phyloP scores from a whole-genome alignment of 1,140 invertebrate species.

The Drosophila willistoni region DNA sequence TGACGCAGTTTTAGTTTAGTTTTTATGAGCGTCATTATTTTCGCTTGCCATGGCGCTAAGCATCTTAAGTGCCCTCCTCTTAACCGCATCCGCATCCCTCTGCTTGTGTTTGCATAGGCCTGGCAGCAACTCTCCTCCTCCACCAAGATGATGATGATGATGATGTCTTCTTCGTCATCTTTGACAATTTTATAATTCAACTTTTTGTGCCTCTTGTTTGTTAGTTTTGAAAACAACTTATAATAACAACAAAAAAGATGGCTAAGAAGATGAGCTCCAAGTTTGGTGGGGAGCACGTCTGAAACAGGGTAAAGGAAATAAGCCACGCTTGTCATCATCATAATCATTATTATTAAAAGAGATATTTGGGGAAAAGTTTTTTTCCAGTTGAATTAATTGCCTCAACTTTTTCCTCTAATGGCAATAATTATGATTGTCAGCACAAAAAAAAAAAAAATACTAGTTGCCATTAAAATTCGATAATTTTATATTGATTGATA shows the following conservation, averaged over 20 bases:
- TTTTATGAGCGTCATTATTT: slow-evolving; percentile 82
- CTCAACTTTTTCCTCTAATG: background rate
- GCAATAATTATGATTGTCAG: background rate
- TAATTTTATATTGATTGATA: background rate
- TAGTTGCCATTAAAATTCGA: background rate
- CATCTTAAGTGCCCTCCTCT: slow-evolving; percentile 69
- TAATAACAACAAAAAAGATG: slow-evolving; percentile 51
- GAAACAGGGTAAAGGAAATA: background rate
- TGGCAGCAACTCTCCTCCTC: slow-evolving; percentile 2
- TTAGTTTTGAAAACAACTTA: slow-evolving; percentile 75
- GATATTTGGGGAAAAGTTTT: slow-evolving; percentile 6
- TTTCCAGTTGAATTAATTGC: slow-evolving; percentile 9
- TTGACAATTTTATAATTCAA: slow-evolving; percentile 76
- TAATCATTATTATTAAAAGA: slow-evolving; percentile 2
- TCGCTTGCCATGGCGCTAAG: slow-evolving; percentile 79
- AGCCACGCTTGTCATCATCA: slow-evolving; percentile 1
- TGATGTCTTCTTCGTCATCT: slow-evolving; percentile 58
- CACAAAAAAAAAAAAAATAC: background rate
- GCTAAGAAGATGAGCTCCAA: slow-evolving; percentile 5
- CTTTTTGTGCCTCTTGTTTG: slow-evolving; percentile 53
- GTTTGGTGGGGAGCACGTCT: background rate
- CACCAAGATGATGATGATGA: slow-evolving; percentile 44
- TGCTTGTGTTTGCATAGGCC: slow-evolving; percentile 69
- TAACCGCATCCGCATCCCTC: background rate
- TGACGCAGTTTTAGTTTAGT: slow-evolving; percentile 65